Evolutionary conservation across 2,888 invertebrate species (phyloP).

Genomic region (Sepiola atlantica): DNA sequence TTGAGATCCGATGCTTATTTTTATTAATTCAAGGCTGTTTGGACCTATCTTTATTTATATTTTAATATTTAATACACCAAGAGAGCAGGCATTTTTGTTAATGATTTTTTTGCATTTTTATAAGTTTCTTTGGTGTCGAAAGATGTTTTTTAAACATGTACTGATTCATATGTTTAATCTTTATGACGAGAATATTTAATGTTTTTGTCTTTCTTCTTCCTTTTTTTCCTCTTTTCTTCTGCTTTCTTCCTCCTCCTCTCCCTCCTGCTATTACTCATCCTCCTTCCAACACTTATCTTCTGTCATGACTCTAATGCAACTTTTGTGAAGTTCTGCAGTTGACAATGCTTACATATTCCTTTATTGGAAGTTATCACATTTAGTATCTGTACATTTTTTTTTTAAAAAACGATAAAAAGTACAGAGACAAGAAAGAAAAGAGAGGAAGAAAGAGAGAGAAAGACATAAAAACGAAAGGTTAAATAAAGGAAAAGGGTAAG

Average conservation of each 20-base stretch:
- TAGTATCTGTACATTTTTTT: not conserved
- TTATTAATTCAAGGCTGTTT: too few relatives aligned
- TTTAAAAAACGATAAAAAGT: not conserved
- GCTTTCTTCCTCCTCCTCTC: not conserved
- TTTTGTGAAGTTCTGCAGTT: not conserved
- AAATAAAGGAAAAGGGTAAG: not conserved
- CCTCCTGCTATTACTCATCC: not conserved
- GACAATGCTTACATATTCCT: not conserved
- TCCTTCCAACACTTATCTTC: too few relatives aligned
- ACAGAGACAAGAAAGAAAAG: not conserved
- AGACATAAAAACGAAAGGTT: too few relatives aligned
- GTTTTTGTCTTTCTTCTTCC: not conserved
- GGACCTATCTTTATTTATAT: not conserved
- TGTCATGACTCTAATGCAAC: not conserved
- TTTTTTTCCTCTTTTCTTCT: not conserved
- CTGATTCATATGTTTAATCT: not conserved
- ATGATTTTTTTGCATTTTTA: not conserved
- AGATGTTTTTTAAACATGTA: not conserved
- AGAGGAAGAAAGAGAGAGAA: not conserved
- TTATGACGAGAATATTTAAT: not conserved
- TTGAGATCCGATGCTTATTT: too few relatives aligned
- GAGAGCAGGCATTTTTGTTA: not conserved
- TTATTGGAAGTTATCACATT: not conserved
- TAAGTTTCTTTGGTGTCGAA: not conserved
- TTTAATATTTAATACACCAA: not conserved